Evolutionary conservation across 2,888 invertebrate genomes (phyloP).

Genomic region (Plemyria rubiginata): DNA sequence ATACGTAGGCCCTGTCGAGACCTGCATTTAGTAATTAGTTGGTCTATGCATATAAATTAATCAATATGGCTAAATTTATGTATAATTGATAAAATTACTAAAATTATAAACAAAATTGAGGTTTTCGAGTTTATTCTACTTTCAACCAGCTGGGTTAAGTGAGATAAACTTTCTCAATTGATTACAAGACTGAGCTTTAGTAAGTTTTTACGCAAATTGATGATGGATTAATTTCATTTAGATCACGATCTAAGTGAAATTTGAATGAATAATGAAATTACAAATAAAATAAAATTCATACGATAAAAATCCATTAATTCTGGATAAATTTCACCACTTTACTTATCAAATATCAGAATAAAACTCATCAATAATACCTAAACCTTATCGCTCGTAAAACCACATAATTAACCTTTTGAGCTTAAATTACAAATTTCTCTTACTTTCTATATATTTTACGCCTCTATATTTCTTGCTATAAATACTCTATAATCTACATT

Average conservation of each 20-base stretch:
- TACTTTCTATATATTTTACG: slow-evolving; percentile 38
- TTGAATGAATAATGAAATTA: neutral
- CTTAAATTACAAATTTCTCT: slow-evolving; percentile 32
- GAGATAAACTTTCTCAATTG: no score
- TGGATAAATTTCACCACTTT: neutral
- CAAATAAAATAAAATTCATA: neutral
- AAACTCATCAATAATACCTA: slow-evolving; percentile 11
- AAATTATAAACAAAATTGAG: no score
- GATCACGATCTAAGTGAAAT: no score
- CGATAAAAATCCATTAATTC: neutral
- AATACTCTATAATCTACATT: neutral
- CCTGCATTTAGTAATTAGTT: no score
- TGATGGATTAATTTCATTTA: neutral
- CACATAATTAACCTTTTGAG: slow-evolving; percentile 5
- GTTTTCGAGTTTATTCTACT: no score
- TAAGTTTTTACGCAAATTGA: no score
- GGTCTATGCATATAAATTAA: no score
- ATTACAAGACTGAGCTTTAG: no score
- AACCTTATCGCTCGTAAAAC: slow-evolving; percentile 7
- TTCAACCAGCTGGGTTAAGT: no score
- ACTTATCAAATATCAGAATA: slow-evolving; percentile 6
- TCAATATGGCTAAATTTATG: no score
- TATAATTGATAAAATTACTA: no score
- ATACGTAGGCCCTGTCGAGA: no score
- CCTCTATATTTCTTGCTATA: slow-evolving; percentile 1